Conservation (phyloP, 1,140 invertebrate genomes). For the Dendrolimus kikuchii region DNA sequence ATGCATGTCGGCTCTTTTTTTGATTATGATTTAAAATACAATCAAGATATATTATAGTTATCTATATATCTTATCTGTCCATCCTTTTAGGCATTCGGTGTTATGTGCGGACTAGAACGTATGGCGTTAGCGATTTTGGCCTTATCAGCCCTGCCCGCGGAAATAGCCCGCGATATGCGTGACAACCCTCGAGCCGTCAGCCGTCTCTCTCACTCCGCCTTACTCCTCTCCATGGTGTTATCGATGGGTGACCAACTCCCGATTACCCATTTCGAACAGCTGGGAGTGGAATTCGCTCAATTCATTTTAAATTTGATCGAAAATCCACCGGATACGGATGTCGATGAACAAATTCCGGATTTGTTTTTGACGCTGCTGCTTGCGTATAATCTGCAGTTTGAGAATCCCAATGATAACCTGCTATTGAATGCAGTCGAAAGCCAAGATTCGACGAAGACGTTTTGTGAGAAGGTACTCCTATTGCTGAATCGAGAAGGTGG, state of each 20-base stretch:
- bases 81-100: conserved; percentile 82
- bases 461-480: conserved; percentile 91
- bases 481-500: conserved; percentile 91
- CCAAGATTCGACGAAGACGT: conserved; percentile 82
- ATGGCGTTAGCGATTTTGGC: conserved; percentile 86
- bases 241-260: conserved; percentile 91
- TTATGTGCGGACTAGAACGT: conserved; percentile 88
- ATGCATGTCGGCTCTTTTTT: no score
- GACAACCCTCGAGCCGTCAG: conserved; percentile 80
- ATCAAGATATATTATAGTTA: no score
- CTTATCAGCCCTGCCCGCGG: conserved; percentile 89
- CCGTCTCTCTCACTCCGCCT: conserved; percentile 82
- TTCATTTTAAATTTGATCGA: conserved; percentile 88
- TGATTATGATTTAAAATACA: no score
- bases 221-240: conserved; percentile 88
- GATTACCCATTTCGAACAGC: conserved; percentile 84
- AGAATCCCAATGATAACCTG: conserved; percentile 78
- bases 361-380: conserved; percentile 87
- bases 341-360: conserved; percentile 87
- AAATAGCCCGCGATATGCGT: conserved; percentile 86
- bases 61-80: neutral
- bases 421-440: conserved; percentile 83
- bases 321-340: conserved; percentile 81
- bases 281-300: conserved; percentile 84
- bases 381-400: conserved; percentile 91